Evolutionary conservation across 1,140 invertebrate species (phyloP), one percentile per base, ranked within the genome.

Genomic region (Drosophila nasuta): DNA sequence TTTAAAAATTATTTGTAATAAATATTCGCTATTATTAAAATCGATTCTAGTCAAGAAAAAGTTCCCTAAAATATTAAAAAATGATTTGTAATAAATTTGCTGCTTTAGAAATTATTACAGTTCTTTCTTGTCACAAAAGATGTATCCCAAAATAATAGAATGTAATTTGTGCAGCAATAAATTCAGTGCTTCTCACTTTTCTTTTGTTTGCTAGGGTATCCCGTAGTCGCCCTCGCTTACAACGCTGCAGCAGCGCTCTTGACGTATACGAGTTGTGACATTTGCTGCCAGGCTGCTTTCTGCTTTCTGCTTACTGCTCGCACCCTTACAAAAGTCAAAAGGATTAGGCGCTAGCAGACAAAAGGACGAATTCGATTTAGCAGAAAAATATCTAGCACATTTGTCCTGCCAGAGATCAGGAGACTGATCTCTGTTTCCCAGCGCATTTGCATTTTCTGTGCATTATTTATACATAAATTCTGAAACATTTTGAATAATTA

Each of bases 271-370:
- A 65, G 79, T 90, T 90, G 79, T 90, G 86, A 90, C 86, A 90
- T 46, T 52, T 73, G 57, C 57, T 70, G 48, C 15, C 28, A 30
- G 15, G 11, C 63, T n/a, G 71, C 52, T 25, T 25, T 25, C 20
- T 25, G 20, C 20, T 20, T 20, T 3, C 20, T 20, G 20, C 20
- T 20, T 20, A 1, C 17, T 20, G 17, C 77, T 79, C 90, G 76
- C 77, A 91, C 90, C 90, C 90, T 68, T 70, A 48, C 13, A 54
- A 75, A 65, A 91, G 89, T 91, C 89, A 91, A 89, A 91, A 89
- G 81, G 85, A 89, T 89, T 89, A 90, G 45, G 60, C 45, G 59
- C 33, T 52, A 7, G 15, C 7, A 20, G 54, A 83, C 57, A 77
- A 74, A 77, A 63, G 74, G 74, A 81, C 77, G 75, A 74, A 81